These are phyloP conservation scores for Pampusana beccarii DNA, from an alignment of 2,113 vertebrate species.

Conservation along the genomic window DNA sequence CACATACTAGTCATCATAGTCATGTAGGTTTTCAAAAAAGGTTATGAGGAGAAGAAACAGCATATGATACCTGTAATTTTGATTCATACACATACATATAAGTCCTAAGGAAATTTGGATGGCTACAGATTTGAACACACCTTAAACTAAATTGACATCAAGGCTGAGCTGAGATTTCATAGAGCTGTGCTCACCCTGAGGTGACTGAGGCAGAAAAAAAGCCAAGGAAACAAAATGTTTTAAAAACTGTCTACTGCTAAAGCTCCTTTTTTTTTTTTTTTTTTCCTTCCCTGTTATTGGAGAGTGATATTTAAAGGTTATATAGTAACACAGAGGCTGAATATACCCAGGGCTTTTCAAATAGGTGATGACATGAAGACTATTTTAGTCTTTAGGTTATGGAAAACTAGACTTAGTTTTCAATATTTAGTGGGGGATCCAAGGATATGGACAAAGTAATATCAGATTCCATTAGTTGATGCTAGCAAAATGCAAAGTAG, in stretches of 20 bases:
- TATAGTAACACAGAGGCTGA: not conserved
- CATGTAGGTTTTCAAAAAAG: slow-evolving; percentile 27
- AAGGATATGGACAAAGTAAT: slow-evolving; percentile 46
- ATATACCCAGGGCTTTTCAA: not conserved
- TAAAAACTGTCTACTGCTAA: not conserved
- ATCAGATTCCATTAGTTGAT: slow-evolving; percentile 51
- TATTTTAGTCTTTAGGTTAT: not conserved
- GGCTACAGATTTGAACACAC: not conserved
- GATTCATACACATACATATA: not conserved
- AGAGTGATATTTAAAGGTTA: not conserved
- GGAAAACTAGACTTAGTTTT: not conserved
- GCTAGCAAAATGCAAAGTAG: slow-evolving; percentile 60
- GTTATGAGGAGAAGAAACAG: slow-evolving; percentile 1
- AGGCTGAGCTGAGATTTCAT: not conserved
- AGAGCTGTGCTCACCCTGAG: not conserved
- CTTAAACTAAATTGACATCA: not conserved
- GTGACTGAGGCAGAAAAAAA: not conserved
- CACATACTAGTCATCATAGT: not conserved
- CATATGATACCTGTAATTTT: slow-evolving; percentile 18
- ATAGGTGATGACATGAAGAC: not conserved
- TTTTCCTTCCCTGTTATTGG: not conserved
- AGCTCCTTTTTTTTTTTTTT: not conserved
- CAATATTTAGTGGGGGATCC: slow-evolving; percentile 2
- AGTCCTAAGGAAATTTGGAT: not conserved
- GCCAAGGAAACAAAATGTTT: not conserved